Conservation (phyloP, 2,113 vertebrate genomes). For the Amia ocellicauda region DNA sequence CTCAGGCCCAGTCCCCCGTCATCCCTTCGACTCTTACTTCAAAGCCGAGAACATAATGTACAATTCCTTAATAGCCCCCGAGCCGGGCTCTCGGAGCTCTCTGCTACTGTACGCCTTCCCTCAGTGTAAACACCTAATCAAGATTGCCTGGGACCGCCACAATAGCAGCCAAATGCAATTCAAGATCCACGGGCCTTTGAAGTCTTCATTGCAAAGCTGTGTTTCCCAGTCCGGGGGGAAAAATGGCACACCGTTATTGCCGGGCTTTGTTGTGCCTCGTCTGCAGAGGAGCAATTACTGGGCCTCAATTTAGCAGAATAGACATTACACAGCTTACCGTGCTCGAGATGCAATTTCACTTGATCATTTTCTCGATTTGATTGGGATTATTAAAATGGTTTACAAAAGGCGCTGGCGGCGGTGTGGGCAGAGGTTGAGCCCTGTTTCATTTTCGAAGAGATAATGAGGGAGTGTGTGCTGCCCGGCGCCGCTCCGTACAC, state of each 20-base stretch:
- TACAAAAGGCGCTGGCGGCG: conserved; percentile 68
- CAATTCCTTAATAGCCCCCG: conserved; percentile 99
- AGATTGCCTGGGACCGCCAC: conserved; percentile 93
- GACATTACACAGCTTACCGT: conserved; percentile 98
- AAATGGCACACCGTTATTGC: conserved; percentile 93
- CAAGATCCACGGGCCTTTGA: conserved; percentile 94
- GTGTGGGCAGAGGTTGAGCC: conserved; percentile 78
- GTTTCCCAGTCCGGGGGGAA: conserved; percentile 91
- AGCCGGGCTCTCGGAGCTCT: conserved; percentile 92
- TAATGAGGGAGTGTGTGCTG: conserved; percentile 77
- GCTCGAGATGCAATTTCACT: conserved; percentile 95
- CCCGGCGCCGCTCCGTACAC: conserved; percentile 45
- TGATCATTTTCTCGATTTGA: conserved; percentile 96
- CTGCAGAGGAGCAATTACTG: conserved; percentile 94
- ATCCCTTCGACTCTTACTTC: conserved; percentile 92
- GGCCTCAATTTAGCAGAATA: conserved; percentile 96
- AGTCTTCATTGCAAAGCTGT: conserved; percentile 92
- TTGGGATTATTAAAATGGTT: conserved; percentile 96
- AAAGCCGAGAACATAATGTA: conserved; percentile 99
- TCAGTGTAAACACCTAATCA: conserved; percentile 99
- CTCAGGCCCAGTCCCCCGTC: conserved; percentile 83
- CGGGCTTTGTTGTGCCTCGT: conserved; percentile 97
- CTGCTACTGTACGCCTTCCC: conserved; percentile 85
- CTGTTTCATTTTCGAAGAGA: conserved; percentile 76
- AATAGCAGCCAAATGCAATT: conserved; percentile 99